Evolutionary conservation across 2,888 invertebrate genomes (phyloP).

Genomic region (Lypha dubia): DNA sequence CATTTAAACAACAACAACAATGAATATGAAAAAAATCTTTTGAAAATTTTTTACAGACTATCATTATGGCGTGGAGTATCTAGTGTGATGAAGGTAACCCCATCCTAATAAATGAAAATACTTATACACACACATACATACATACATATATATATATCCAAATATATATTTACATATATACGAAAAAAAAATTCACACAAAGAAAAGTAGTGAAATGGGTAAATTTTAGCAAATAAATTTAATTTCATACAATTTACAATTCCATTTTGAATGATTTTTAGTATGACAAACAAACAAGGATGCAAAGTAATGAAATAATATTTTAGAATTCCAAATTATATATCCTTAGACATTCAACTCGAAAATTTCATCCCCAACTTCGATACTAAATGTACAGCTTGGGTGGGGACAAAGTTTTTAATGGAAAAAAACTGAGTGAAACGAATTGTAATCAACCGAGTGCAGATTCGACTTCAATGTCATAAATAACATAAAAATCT

Average conservation of each 20-base stretch:
- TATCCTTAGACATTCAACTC: too few relatives aligned
- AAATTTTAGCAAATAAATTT: conserved; percentile 3
- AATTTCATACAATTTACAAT: background rate
- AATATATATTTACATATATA: too few relatives aligned
- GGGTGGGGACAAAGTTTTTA: too few relatives aligned
- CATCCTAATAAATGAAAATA: conserved; percentile 69
- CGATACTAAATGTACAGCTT: too few relatives aligned
- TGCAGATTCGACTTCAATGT: too few relatives aligned
- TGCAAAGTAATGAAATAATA: background rate
- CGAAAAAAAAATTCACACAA: conserved; percentile 5
- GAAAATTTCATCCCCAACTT: too few relatives aligned
- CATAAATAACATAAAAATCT: too few relatives aligned
- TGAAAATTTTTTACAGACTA: conserved; percentile 79
- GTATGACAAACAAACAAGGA: background rate
- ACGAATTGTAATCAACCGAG: too few relatives aligned
- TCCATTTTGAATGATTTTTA: conserved; percentile 44
- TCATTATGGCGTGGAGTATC: conserved; percentile 82
- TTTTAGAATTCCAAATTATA: background rate
- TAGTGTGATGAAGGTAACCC: conserved; percentile 82
- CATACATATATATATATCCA: too few relatives aligned
- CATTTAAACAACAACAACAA: conserved; percentile 61
- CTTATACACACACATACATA: too few relatives aligned
- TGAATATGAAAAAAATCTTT: conserved; percentile 72
- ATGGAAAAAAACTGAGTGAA: too few relatives aligned
- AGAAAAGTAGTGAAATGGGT: conserved; percentile 42